A percentile compares a stretch with the other conserved stretches of the same genome.
Conservation (phyloP, 2,888 invertebrate genomes). For the Pachycephus smyrnensis region DNA sequence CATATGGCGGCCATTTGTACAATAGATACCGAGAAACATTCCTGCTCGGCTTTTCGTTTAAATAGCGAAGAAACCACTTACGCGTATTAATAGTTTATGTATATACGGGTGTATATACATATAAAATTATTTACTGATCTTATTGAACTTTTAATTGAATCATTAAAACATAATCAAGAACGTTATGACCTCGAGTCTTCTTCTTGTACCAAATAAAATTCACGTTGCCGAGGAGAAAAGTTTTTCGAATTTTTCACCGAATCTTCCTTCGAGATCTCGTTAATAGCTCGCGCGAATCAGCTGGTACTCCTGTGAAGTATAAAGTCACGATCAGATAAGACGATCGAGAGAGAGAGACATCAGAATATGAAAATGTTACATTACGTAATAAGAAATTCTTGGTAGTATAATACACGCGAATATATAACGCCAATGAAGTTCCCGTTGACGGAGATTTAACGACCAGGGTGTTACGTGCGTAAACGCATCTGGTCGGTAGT, state of each 20-base stretch:
- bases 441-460: constrained; percentile 1
- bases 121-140: not conserved
- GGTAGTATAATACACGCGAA: not conserved
- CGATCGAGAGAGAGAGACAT: not conserved
- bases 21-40: not conserved
- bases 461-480: not conserved
- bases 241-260: not conserved
- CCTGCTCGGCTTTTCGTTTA: not conserved
- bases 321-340: not conserved
- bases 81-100: too few species aligned
- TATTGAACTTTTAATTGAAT: not conserved
- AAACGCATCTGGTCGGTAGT: not conserved
- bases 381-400: not conserved
- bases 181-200: not conserved
- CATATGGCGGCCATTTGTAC: not conserved
- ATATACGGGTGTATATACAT: not conserved
- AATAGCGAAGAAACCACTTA: not conserved
- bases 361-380: not conserved
- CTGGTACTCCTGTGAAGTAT: not conserved
- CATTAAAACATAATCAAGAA: not conserved
- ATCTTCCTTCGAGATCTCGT: not conserved
- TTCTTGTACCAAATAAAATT: not conserved
- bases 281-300: not conserved
- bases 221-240: not conserved
- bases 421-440: not conserved